A percentile compares a stretch with the other conserved stretches of the same genome.
Conservation (phyloP, 2,888 invertebrate genomes). For the Hirtodrosophila histrioides region DNA sequence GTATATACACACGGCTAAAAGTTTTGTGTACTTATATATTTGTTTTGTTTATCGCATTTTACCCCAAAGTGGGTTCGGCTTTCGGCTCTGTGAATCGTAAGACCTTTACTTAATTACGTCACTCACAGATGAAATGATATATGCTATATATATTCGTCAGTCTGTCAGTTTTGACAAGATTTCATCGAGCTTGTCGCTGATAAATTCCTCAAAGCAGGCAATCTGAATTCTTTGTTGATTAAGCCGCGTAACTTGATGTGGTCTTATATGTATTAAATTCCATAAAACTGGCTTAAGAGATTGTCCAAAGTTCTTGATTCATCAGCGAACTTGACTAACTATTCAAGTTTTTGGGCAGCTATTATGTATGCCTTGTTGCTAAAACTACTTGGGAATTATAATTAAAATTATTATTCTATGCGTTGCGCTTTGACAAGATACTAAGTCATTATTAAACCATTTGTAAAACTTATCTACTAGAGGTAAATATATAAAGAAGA, state of each 20-base stretch:
- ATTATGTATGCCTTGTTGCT: not conserved
- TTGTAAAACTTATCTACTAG: too few species aligned
- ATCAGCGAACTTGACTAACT: too few species aligned
- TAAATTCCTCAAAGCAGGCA: conserved; percentile 1
- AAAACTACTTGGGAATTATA: not conserved
- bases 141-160: conserved; percentile 11
- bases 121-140: conserved; percentile 26
- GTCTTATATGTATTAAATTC: conserved; percentile 1
- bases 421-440: too few species aligned
- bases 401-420: too few species aligned
- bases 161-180: conserved; percentile 15
- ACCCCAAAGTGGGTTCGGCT: conserved; percentile 30
- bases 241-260: conserved; percentile 15
- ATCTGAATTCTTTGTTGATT: not conserved
- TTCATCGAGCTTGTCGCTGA: conserved; percentile 5
- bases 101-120: conserved; percentile 66
- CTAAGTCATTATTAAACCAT: not conserved
- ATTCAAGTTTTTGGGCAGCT: not conserved
- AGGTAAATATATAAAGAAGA: too few species aligned
- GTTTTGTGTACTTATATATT: conserved; percentile 29
- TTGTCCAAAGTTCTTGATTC: not conserved
- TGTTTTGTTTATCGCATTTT: conserved; percentile 47
- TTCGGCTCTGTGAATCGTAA: conserved; percentile 31
- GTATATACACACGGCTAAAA: conserved; percentile 1
- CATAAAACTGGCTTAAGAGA: not conserved